Conservation (phyloP, 2,113 vertebrate genomes). For the Notarius lentiginosus region DNA sequence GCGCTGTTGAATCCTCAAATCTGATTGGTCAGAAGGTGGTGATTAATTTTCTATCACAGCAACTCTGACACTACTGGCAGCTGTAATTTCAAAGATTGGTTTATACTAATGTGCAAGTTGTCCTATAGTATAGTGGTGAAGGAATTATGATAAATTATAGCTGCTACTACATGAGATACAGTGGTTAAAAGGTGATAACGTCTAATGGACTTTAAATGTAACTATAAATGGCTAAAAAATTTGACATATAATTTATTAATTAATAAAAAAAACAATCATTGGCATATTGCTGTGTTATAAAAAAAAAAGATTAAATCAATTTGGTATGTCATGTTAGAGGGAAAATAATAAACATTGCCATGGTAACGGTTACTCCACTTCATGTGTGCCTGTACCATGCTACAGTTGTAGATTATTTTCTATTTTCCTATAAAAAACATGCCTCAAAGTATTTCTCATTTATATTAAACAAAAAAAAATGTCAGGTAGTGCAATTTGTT, state of each 20-base stretch:
- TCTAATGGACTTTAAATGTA: not conserved
- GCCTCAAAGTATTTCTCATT: not conserved
- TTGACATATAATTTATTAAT: not conserved
- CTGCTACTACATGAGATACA: not conserved
- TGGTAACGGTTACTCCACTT: not conserved
- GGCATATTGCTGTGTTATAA: not conserved
- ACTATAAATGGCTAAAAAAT: not conserved
- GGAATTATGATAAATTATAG: not conserved
- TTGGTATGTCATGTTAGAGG: too few species aligned
- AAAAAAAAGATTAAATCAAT: not conserved
- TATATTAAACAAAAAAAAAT: not conserved
- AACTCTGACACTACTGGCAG: not conserved
- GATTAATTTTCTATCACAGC: too few species aligned
- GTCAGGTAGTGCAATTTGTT: not conserved
- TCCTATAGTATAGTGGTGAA: not conserved
- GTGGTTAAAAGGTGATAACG: not conserved
- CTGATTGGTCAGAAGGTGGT: too few species aligned
- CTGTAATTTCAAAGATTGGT: not conserved
- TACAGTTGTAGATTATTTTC: not conserved
- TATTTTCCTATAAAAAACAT: not conserved
- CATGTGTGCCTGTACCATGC: not conserved
- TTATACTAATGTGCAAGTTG: not conserved
- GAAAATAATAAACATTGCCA: slow-evolving; percentile 3
- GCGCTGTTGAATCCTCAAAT: too few species aligned
- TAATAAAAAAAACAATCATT: not conserved